Base-by-base conservation (phyloP, 2,888 invertebrate genomes). In the Zootermopsis nevadensis region DNA sequence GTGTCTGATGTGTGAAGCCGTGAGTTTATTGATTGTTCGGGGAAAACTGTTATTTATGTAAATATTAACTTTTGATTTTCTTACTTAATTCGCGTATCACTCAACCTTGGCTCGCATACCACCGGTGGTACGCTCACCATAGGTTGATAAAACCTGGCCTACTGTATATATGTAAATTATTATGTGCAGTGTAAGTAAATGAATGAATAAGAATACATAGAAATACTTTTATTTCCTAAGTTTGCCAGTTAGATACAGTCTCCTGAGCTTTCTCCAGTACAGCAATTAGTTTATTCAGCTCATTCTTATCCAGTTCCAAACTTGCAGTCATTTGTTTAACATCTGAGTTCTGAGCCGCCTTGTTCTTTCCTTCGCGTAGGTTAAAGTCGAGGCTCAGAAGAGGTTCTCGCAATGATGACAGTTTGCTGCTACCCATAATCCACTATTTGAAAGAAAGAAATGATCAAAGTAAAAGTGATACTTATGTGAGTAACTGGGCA, bases 401-500 rank as follows among this genome's bases (percentile, higher is more conserved):
- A 12, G 91, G 89, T 87, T 91, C 90, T 84, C 89, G 88, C 27
- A 91, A 84, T 0, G 90, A 88, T 55, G 91, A 89, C 83, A 91
- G 87, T 86, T 89, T 89, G 82, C 91, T 91, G 72, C 91, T 91
- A 31, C 92, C 92, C 87, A 92, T 89, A 42, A 92, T 86, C 88
- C 91, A 90, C 89, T 89, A 83, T 48, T 15, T 19, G 53, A 80
- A 35, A 66, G 80, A 80, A 48, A 48, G 19, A 19, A 74, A 35
- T 42, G 35, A 74, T 55, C 48, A 33, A 38, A 77, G 31, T 27
- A 60, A 66, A 67, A 69, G 27, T n/a, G 42, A 27, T 42, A 42
- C 74, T n/a, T n/a, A n/a, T n/a, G n/a, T n/a, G n/a, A n/a, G n/a
- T n/a, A n/a, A n/a, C n/a, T n/a, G n/a, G n/a, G n/a, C n/a, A n/a